These are phyloP conservation scores for Chrysaora quinquecirrha DNA, from an alignment of 30 jellyfish, hydroid and myxozoan genomes.

Conservation along the genomic window DNA sequence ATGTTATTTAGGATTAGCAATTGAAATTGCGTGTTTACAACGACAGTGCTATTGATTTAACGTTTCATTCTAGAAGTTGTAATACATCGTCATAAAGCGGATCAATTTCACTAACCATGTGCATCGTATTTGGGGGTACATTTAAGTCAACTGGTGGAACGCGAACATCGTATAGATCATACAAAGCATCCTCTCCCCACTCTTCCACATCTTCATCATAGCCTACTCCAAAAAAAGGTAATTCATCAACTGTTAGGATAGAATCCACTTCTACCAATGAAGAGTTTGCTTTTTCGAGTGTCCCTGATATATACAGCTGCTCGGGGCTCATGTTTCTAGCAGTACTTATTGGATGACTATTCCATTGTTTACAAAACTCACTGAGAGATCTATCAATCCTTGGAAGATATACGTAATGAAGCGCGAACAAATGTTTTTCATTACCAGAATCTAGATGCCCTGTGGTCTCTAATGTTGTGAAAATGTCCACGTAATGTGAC, in stretches of 20 bases:
- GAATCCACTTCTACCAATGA: slow-evolving; percentile 11
- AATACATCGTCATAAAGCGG: too few species aligned
- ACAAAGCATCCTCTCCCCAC: background rate
- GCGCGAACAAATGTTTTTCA: slow-evolving; percentile 25
- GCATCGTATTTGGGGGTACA: too few species aligned
- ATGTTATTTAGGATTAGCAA: too few species aligned
- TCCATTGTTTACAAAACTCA: slow-evolving; percentile 41
- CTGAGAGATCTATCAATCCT: slow-evolving; percentile 28
- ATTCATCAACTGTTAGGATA: slow-evolving; percentile 10
- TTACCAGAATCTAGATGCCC: slow-evolving; percentile 17
- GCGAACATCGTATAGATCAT: background rate
- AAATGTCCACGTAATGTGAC: slow-evolving; percentile 12
- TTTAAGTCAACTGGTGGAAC: background rate
- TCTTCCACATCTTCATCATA: slow-evolving; percentile 6
- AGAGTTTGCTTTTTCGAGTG: slow-evolving; percentile 22
- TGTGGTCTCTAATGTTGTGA: slow-evolving; percentile 19
- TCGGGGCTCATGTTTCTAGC: slow-evolving; percentile 36
- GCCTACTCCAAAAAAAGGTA: slow-evolving; percentile 22
- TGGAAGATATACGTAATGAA: slow-evolving; percentile 44
- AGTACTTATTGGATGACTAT: slow-evolving; percentile 50
- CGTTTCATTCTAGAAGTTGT: too few species aligned
- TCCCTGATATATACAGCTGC: slow-evolving; percentile 33
- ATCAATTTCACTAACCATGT: too few species aligned
- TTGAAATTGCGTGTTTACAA: too few species aligned
- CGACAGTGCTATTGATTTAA: too few species aligned